Percentiles rank a stretch among this genome's conserved stretches.
These are phyloP conservation scores for Nomada fucata DNA, from an alignment of 2,888 invertebrate species.

Conservation along the genomic window DNA sequence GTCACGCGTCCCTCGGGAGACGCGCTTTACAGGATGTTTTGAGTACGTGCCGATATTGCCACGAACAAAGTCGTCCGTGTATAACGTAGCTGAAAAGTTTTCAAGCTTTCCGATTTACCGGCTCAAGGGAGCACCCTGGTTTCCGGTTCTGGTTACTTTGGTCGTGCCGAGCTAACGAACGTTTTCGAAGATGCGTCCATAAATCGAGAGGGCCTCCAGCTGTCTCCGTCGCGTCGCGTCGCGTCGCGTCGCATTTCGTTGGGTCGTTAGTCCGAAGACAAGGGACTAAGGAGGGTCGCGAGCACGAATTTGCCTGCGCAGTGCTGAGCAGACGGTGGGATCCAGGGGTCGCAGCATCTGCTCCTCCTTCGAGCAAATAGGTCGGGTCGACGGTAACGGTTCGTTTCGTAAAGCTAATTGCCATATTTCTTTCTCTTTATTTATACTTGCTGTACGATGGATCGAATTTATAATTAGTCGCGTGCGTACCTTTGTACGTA, in stretches of 20 bases:
- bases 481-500: no score
- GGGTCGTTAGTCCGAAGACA: neutral
- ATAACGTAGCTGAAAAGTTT: conserved; percentile 13
- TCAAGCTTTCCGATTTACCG: conserved; percentile 51
- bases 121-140: conserved; percentile 21
- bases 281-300: neutral
- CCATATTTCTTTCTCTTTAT: no score
- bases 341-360: conserved; percentile 28
- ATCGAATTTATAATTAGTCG: no score
- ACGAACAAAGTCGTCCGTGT: conserved; percentile 3
- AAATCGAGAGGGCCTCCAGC: conserved; percentile 58
- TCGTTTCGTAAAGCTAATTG: no score
- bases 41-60: conserved; percentile 80
- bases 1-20: conserved; percentile 50
- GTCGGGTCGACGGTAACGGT: neutral
- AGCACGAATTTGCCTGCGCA: no score
- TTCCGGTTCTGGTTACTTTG: conserved; percentile 38
- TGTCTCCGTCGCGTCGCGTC: conserved; percentile 50
- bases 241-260: conserved; percentile 7
- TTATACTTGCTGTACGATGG: no score
- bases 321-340: neutral
- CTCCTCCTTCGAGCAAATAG: neutral
- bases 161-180: conserved; percentile 35
- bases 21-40: conserved; percentile 72
- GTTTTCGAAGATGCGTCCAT: conserved; percentile 46